Base-by-base conservation (phyloP, 1,140 invertebrate species). In the Apis dorsata region DNA sequence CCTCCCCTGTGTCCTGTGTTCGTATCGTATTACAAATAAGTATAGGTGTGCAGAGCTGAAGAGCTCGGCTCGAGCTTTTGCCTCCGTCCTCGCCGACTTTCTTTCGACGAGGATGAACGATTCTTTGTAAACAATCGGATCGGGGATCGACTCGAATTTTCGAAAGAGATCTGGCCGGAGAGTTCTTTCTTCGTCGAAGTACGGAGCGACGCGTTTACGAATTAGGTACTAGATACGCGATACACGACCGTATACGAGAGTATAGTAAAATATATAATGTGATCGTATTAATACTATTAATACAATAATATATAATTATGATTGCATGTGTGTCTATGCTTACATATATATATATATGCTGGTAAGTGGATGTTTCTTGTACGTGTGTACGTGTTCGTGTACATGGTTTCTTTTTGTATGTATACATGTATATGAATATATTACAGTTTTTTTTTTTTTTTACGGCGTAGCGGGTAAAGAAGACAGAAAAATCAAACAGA, bases 181-280 rank as follows among this genome's bases (percentile, higher is more conserved):
- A 59, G 53, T 82, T 69, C 71, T 34, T 28, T 69, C 71, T 34
- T 28, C 73, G 28, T 34, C 34, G 28, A 15, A n/a, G 71, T 51
- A 44, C 49, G 51, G 75, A 80, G 80, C 66, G 63, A 73, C 85
- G 62, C 59, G 72, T 62, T 62, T 82, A 70, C 72, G 57, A 79
- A 74, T 83, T 80, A 49, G 76, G 15, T 85, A 81, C 71, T 83
- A 83, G 34, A 44, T 72, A 79, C 86, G 79, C 76, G 44, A 44
- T 78, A 73, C 34, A 44, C 76, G 71, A 80, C 77, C 78, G 78
- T 85, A 81, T 86, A 81, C 78, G 84, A 57, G 74, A 91, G 84
- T 89, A 90, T 89, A 90, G 79, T 89, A 89, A 90, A 90, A 91
- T 91, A 90, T 44, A 44, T 44, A 44, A 44, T 44, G 91, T 88